Conservation (phyloP, 2,797 vertebrate genomes). For the Mormyrops boulengeri region DNA sequence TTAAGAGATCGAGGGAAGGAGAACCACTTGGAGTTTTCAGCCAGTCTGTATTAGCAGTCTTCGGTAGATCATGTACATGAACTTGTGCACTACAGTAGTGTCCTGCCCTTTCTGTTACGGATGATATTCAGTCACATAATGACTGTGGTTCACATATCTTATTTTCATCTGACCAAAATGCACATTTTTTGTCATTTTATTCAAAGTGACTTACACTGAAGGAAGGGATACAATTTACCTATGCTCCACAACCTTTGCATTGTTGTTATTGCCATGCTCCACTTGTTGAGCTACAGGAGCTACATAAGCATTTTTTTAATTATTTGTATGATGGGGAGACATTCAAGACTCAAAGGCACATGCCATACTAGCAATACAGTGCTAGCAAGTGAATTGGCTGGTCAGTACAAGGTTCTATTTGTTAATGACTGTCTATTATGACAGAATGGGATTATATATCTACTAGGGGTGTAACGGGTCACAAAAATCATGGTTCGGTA, state of each 20-base stretch:
- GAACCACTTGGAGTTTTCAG: constrained; percentile 54
- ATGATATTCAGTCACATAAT: not conserved
- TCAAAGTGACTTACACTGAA: not conserved
- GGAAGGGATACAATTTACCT: not conserved
- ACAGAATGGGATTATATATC: too few species aligned
- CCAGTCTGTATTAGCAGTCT: constrained; percentile 35
- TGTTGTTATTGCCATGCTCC: not conserved
- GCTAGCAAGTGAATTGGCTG: not conserved
- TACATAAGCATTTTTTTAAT: not conserved
- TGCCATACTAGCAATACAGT: not conserved
- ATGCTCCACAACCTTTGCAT: not conserved
- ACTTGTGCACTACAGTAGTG: constrained; percentile 23
- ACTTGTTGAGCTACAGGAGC: not conserved
- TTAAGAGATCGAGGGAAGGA: constrained; percentile 18
- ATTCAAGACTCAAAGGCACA: not conserved
- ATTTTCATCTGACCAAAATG: not conserved
- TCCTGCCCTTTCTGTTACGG: not conserved
- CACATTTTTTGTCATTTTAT: not conserved
- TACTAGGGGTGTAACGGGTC: too few species aligned
- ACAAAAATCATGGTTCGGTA: too few species aligned
- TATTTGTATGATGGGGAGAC: not conserved
- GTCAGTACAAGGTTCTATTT: not conserved
- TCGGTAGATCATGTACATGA: constrained; percentile 34
- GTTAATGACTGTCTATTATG: too few species aligned
- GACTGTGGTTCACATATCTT: not conserved